Evolutionary conservation across 2,888 invertebrate genomes (phyloP).

Genomic region (Machimus rusticus): DNA sequence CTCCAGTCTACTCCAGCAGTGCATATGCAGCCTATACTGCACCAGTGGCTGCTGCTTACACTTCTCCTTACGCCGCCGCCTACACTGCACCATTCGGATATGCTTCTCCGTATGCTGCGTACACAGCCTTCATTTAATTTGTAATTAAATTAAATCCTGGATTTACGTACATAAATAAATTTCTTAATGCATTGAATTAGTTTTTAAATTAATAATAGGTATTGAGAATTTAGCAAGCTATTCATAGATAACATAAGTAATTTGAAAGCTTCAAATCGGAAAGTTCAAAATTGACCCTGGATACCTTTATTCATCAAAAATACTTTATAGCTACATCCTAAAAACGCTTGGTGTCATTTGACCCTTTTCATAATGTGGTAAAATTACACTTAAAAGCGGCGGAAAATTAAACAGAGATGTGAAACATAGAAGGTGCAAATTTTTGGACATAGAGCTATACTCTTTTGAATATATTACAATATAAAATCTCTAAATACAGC

Average conservation of each 20-base stretch:
- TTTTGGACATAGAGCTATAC: too few species aligned
- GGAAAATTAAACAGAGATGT: too few species aligned
- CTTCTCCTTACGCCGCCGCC: constrained; percentile 51
- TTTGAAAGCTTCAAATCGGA: neutral
- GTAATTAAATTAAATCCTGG: neutral
- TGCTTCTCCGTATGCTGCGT: neutral
- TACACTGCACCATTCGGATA: neutral
- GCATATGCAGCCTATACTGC: constrained; percentile 50
- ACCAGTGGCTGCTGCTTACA: constrained; percentile 51
- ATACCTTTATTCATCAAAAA: too few species aligned
- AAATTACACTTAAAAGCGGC: too few species aligned
- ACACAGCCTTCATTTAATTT: neutral
- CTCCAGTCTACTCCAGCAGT: neutral
- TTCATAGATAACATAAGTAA: neutral
- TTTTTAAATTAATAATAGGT: too few species aligned
- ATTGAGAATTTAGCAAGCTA: neutral
- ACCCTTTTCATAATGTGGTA: too few species aligned
- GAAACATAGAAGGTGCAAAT: too few species aligned
- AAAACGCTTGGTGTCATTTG: too few species aligned
- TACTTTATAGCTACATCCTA: too few species aligned
- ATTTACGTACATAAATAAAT: neutral
- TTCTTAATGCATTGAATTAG: neutral
- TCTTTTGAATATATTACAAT: too few species aligned
- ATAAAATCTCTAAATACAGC: too few species aligned
- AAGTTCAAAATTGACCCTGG: too few species aligned